Base-by-base conservation (phyloP, 2,888 invertebrate species). In the Sarcophaga rosellei region DNA sequence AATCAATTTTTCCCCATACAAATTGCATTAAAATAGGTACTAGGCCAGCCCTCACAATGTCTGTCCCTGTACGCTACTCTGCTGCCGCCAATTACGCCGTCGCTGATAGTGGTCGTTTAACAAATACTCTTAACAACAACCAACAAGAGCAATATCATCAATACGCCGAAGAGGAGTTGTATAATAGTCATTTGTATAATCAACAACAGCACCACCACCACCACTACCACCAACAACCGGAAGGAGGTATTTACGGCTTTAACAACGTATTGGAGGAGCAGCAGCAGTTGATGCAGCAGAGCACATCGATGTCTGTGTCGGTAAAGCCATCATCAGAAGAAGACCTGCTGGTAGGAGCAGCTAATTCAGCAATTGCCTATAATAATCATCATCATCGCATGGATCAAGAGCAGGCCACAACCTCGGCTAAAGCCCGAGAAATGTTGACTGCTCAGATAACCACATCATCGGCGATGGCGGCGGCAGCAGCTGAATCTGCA, bases 31-130 rank as follows among this genome's bases (percentile, higher is more conserved):
- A 84, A 62, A 89, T 91, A 93, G 93, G 93, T 93, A 93, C 93
- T 93, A 93, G 93, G 93, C 93, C 93, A 93, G 93, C 93, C 93
- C 93, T 93, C 93, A 93, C 92, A 92, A 93, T 93, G 93, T 93
- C 93, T 93, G 93, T 93, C 93, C 93, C 93, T 93, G 93, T 93
- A 92, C 92, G 93, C 92, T 93, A 92, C 92, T 93, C 93, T 93
- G 93, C 92, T 92, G 92, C 92, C 91, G 92, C 92, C 91, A 92
- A 92, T 91, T 91, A 91, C 91, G 93, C 91, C 92, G 92, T 91
- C 92, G 92, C 91, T 88, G 92, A 92, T 89, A 91, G 91, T 92
- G 92, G 92, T 92, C 92, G 92, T 92, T 91, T 92, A 91, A 91
- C 92, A 89, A 90, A 90, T 91, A 89, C 91, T 91, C 91, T 91